These are phyloP conservation scores for Odocoileus virginianus DNA, from an alignment of 2,113 vertebrate genomes.

Conservation along the genomic window DNA sequence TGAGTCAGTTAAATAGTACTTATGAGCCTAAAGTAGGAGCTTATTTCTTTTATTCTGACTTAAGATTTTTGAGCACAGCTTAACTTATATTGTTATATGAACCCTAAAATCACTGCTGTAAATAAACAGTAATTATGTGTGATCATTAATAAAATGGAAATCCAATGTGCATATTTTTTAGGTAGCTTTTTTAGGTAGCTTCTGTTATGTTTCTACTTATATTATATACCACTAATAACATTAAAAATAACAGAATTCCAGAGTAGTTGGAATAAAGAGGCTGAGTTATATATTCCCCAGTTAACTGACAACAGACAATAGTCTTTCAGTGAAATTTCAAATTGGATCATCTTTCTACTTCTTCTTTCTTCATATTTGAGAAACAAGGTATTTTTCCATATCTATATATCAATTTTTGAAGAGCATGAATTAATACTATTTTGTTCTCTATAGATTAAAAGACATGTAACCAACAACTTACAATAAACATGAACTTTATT, in stretches of 20 bases:
- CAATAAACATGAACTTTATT: not conserved
- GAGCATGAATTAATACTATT: not conserved
- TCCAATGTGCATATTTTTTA: not conserved
- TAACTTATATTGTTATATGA: not conserved
- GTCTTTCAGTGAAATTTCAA: not conserved
- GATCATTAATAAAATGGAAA: not conserved
- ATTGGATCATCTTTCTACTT: not conserved
- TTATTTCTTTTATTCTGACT: not conserved
- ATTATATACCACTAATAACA: not conserved
- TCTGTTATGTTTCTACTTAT: not conserved
- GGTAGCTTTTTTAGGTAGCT: not conserved
- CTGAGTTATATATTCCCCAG: not conserved
- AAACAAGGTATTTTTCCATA: not conserved
- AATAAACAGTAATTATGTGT: constrained; percentile 12
- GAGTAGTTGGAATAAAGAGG: not conserved
- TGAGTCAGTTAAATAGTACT: constrained; percentile 16
- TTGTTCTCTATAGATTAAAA: not conserved
- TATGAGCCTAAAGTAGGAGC: not conserved
- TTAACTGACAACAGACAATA: not conserved
- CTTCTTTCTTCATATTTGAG: not conserved
- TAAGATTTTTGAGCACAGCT: constrained; percentile 4
- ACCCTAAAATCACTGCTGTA: not conserved
- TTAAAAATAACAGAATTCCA: not conserved
- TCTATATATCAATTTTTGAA: not conserved
- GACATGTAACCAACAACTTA: not conserved